phyloP scores from a whole-genome alignment of 2,888 invertebrate species.

The Linhomoeus sp. region DNA sequence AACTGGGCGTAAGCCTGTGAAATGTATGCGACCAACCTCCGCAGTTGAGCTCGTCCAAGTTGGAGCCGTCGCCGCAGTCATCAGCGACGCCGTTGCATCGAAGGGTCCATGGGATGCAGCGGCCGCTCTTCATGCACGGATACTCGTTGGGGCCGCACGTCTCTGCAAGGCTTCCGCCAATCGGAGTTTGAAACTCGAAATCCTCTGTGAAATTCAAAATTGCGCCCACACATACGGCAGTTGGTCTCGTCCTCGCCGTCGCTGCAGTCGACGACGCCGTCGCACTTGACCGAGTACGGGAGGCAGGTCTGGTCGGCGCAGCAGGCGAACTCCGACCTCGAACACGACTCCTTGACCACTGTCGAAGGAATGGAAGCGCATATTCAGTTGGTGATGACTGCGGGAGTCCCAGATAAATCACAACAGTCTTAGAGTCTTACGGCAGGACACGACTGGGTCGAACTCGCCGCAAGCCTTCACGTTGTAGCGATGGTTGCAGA shows the following conservation, averaged over 20 bases:
- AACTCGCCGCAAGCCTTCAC: slow-evolving; percentile 22
- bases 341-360: no score
- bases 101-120: slow-evolving; percentile 17
- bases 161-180: no score
- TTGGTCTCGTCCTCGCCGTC: slow-evolving; percentile 24
- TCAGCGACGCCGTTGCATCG: slow-evolving; percentile 23
- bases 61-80: slow-evolving; percentile 23
- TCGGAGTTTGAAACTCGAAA: neutral
- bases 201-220: neutral
- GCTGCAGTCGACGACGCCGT: slow-evolving; percentile 19
- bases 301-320: slow-evolving; percentile 20
- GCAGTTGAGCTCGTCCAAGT: slow-evolving; percentile 16
- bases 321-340: slow-evolving; percentile 22
- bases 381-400: no score
- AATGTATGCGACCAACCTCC: no score
- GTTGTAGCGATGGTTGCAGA: slow-evolving; percentile 19
- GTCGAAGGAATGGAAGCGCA: no score
- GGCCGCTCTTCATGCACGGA: slow-evolving; percentile 19
- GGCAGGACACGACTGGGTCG: slow-evolving; percentile 23
- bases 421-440: no score
- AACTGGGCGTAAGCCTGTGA: no score
- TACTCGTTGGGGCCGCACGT: slow-evolving; percentile 20
- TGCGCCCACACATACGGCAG: slow-evolving; percentile 13
- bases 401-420: no score
- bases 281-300: slow-evolving; percentile 11